These are phyloP conservation scores for Ornithoptera priamus DNA, from an alignment of 2,888 invertebrate genomes.

Conservation along the genomic window DNA sequence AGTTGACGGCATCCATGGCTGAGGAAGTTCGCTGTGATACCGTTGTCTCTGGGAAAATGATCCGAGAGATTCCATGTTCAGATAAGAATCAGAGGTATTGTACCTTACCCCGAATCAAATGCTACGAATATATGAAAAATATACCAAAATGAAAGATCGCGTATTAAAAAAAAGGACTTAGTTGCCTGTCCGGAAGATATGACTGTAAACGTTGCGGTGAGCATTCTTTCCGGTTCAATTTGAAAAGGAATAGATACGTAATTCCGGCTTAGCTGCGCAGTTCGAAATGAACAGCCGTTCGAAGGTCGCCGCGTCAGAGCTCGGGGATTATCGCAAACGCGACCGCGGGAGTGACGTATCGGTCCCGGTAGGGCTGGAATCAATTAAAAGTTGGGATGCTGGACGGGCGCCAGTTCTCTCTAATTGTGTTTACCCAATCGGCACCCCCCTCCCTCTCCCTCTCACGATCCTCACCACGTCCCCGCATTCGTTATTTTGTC, in stretches of 20 bases:
- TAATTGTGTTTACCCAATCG: constrained; percentile 36
- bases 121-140: too few species aligned
- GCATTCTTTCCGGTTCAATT: neutral
- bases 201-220: neutral
- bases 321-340: constrained; percentile 25
- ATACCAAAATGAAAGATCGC: too few species aligned
- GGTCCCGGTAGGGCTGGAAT: constrained; percentile 28
- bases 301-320: constrained; percentile 11
- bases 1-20: too few species aligned
- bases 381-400: constrained; percentile 29
- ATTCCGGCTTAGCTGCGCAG: constrained; percentile 9
- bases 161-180: too few species aligned
- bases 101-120: too few species aligned
- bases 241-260: neutral
- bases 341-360: constrained; percentile 28
- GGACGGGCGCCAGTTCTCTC: constrained; percentile 32
- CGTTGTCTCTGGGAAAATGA: too few species aligned
- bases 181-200: too few species aligned
- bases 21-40: too few species aligned
- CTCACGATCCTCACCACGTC: neutral
- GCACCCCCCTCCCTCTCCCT: neutral
- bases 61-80: too few species aligned
- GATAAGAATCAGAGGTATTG: too few species aligned
- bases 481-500: constrained; percentile 16
- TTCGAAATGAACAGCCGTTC: constrained; percentile 19